Conservation (phyloP, 2,113 vertebrate genomes). For the Entelurus aequoreus region DNA sequence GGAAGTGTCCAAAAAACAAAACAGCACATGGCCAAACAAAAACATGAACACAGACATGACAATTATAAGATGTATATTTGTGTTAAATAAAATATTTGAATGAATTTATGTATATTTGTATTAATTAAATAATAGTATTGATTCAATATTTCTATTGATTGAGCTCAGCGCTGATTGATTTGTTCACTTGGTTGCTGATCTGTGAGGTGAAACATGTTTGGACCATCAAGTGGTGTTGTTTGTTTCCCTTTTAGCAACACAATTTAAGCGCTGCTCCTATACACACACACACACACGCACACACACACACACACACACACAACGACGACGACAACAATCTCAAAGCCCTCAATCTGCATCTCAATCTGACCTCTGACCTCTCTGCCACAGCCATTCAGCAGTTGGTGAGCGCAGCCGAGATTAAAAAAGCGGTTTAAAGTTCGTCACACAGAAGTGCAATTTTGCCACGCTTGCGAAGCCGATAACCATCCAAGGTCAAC, state of each 20-base stretch:
- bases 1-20: too few species aligned
- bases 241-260: conserved; percentile 11
- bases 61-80: too few species aligned
- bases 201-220: conserved; percentile 55
- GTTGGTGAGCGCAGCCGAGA: conserved; percentile 59
- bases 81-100: too few species aligned
- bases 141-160: conserved; percentile 8
- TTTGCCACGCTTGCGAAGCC: conserved; percentile 73
- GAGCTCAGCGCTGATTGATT: conserved; percentile 61
- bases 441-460: conserved; percentile 79
- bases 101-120: too few species aligned
- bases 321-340: conserved; percentile 29
- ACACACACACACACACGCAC: background rate
- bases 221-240: conserved; percentile 65
- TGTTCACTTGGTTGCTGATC: conserved; percentile 61
- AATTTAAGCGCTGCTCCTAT: background rate
- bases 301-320: background rate
- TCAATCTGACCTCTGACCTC: conserved; percentile 33
- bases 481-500: conserved; percentile 92
- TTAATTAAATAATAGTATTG: too few species aligned
- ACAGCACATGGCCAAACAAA: too few species aligned
- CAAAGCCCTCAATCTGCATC: conserved; percentile 49
- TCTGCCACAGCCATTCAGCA: conserved; percentile 24
- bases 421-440: conserved; percentile 78
- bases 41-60: too few species aligned